Evolutionary conservation across 2,888 invertebrate genomes (phyloP), one percentile per base, ranked within the genome.

Genomic region (Plebejus argus): DNA sequence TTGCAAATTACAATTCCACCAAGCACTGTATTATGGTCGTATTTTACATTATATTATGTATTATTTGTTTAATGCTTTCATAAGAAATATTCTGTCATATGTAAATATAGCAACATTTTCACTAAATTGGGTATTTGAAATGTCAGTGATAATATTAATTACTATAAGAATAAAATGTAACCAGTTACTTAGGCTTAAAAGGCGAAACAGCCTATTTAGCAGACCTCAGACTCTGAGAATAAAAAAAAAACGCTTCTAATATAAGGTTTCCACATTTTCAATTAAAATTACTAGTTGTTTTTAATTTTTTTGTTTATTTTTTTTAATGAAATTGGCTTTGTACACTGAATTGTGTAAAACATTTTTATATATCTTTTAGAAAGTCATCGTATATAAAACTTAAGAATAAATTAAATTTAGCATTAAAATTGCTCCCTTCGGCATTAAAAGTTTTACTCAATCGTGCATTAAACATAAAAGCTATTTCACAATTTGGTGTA

Each of bases 241-340:
- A 28, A 49, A 45, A 28, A 28, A 28, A 28, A 74, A 74, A 74
- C 74, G 74, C 74, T 74, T 74, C 28, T 74, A 74, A 8, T 53
- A 49, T 74, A 74, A 74, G 74, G 53, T 74, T 28, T 45, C 39
- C 71, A 45, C 5, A 20, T 70, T 39, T 72, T 53, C 18, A 49
- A 15, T 71, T 45, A 72, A 18, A 28, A 74, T 53, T 20, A 45
- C 8, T 72, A 39, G 45, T 45, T 72, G 39, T 72, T 72, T 72
- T 66, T 15, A 6, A 18, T 15, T 66, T 28, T 45, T 7, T 53
- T 74, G 49, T 53, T 74, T 49, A 15, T 33, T 53, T 74, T 53
- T 33, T 49, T 18, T 15, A 28, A 28, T 23, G 8, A 18, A 49
- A 39, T 74, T 6, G 49, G 15, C n/a, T 53, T 74, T 28, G 15